phyloP scores from a whole-genome alignment of 2,113 vertebrate species.

The Melanerpes formicivorus region DNA sequence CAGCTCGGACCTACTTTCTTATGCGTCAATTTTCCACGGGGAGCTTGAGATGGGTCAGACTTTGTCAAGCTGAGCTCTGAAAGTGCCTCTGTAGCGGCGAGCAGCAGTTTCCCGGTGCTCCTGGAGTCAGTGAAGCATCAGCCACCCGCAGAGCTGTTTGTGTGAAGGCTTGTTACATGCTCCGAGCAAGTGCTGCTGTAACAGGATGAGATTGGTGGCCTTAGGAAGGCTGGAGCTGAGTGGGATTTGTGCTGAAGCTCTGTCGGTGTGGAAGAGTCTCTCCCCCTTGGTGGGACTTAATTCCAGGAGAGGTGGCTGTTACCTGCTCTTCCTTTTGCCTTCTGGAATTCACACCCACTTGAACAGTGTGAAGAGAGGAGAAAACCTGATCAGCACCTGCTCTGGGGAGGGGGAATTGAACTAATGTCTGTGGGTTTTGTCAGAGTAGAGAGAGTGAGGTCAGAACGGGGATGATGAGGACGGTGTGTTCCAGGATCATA shows the following conservation, averaged over 20 bases:
- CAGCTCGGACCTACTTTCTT: background rate
- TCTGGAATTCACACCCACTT: background rate
- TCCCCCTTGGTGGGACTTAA: accelerated
- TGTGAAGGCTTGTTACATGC: accelerated
- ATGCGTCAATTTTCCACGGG: background rate
- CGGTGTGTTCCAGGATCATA: accelerated
- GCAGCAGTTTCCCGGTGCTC: background rate
- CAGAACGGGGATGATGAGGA: accelerated
- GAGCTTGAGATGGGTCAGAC: accelerated
- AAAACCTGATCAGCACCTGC: background rate
- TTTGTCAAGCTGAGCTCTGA: background rate
- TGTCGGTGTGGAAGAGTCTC: accelerated
- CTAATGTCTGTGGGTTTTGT: accelerated
- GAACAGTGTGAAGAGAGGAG: background rate
- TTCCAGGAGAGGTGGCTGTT: accelerated
- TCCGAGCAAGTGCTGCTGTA: background rate
- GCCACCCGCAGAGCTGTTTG: background rate
- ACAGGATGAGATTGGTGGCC: background rate
- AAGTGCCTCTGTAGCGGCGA: background rate
- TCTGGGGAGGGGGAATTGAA: background rate
- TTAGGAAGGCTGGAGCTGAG: background rate
- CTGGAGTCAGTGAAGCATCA: accelerated
- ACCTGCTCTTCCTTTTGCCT: background rate
- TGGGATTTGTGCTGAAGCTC: background rate
- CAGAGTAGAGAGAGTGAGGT: background rate